phyloP scores from a whole-genome alignment of 1,140 invertebrate species.

The Scylla paramamosain region DNA sequence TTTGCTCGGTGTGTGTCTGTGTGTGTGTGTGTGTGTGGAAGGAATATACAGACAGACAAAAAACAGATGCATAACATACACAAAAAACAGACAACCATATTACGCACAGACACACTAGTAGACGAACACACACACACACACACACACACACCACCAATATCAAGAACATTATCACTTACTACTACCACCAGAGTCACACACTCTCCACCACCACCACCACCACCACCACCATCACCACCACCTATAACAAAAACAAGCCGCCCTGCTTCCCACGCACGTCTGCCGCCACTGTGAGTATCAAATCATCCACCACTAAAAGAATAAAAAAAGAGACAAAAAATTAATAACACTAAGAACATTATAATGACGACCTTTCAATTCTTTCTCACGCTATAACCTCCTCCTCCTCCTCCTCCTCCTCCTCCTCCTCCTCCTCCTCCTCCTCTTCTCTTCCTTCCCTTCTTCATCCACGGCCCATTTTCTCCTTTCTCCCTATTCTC shows the following conservation, averaged over 20 bases:
- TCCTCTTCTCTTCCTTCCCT: too few species aligned
- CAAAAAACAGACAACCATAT: background rate
- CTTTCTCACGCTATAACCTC: background rate
- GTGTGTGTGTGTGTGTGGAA: constrained; percentile 47
- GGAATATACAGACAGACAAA: too few species aligned
- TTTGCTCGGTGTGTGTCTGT: background rate
- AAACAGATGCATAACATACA: background rate
- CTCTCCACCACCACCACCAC: background rate
- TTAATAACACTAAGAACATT: background rate
- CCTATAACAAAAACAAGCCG: too few species aligned
- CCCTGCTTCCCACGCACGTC: background rate
- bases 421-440: too few species aligned
- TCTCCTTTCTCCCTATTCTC: too few species aligned
- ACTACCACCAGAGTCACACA: too few species aligned
- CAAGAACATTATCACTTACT: too few species aligned
- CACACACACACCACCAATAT: background rate
- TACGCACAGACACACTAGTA: background rate
- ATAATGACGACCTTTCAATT: background rate
- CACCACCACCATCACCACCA: background rate
- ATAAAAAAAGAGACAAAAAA: background rate
- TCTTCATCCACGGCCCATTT: too few species aligned
- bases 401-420: background rate
- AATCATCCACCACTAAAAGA: background rate
- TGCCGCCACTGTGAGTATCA: background rate
- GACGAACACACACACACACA: constrained; percentile 43